phyloP scores from a whole-genome alignment of 2,888 invertebrate genomes.

The Beris morrisii region DNA sequence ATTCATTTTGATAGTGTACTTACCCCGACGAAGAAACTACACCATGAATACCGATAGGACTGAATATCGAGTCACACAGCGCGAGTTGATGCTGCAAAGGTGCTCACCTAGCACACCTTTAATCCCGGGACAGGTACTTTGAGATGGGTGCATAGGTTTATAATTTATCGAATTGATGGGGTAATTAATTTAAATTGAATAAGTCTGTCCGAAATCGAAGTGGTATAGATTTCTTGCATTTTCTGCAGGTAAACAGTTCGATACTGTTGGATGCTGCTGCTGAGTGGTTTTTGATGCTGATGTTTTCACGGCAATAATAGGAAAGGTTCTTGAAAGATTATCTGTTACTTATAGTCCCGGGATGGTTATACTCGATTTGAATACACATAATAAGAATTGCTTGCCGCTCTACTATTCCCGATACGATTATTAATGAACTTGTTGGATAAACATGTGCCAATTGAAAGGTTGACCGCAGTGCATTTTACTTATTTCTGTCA shows the following conservation, averaged over 20 bases:
- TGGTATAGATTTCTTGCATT: conserved; percentile 42
- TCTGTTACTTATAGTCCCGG: background rate
- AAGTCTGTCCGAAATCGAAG: conserved; percentile 42
- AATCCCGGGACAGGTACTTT: too few species aligned
- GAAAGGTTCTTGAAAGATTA: background rate
- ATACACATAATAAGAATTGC: background rate
- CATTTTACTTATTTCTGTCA: background rate
- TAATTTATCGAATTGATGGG: conserved; percentile 45
- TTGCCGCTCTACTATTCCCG: background rate
- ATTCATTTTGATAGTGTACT: too few species aligned
- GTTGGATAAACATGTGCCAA: conserved; percentile 43
- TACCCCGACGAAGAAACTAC: too few species aligned
- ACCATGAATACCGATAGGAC: too few species aligned
- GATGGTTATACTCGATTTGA: background rate
- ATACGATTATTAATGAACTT: conserved; percentile 45
- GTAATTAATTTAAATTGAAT: conserved; percentile 45
- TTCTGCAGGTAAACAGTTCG: conserved; percentile 16
- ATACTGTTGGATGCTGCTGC: background rate
- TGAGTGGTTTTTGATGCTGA: too few species aligned
- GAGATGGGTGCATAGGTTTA: conserved; percentile 27
- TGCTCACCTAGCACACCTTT: too few species aligned
- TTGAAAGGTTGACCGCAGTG: background rate
- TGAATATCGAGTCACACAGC: too few species aligned
- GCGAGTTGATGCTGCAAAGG: too few species aligned
- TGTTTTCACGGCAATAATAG: conserved; percentile 12